Base-by-base conservation (phyloP, 2,888 invertebrate species). In the Apamea epomidion region DNA sequence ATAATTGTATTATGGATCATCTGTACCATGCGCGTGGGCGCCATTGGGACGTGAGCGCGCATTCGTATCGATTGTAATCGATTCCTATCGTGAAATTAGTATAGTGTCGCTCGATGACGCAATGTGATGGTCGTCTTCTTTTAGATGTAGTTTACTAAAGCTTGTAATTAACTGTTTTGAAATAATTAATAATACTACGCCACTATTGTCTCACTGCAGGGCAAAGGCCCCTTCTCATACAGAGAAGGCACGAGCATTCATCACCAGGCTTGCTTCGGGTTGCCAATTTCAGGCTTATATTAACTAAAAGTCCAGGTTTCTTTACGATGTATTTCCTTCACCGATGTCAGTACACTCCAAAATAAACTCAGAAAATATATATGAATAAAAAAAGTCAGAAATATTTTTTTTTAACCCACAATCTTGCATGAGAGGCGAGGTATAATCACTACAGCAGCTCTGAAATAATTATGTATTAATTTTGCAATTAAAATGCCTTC, bases 1-100 rank as follows among this genome's bases (percentile, higher is more conserved):
- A 95, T 95, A 95, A 95, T 96, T 95, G 95, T 96, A 95, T 96
- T 95, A 96, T 96, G 96, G 95, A 96, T 96, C 94, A 95, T 95
- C 94, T 93, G 95, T 93, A 93, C 87, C 91, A 86, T 88, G 94
- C 92, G 95, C 97, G 96, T 96, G 97, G 97, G 96, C 97, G 97
- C 96, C 97, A 93, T 92, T 91, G 93, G 92, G 92, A 94, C 96
- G 96, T 96, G 96, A 94, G 93, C 92, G 90, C 93, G 96, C 96
- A 96, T 96, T 93, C 91, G 94, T 94, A 95, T 96, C 91, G 95
- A 94, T 94, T 88, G 87, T 95, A 95, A 96, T 95, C 95, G 93
- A 94, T 94, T 94, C 93, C 92, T 93, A 94, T 93, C 94, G 93
- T 93, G 92, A 94, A 94, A 95, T 95, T 95, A 94, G 94, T 94